Evolutionary conservation across 2,113 vertebrate genomes (phyloP).

Genomic region (Plecturocebus donacophilus): DNA sequence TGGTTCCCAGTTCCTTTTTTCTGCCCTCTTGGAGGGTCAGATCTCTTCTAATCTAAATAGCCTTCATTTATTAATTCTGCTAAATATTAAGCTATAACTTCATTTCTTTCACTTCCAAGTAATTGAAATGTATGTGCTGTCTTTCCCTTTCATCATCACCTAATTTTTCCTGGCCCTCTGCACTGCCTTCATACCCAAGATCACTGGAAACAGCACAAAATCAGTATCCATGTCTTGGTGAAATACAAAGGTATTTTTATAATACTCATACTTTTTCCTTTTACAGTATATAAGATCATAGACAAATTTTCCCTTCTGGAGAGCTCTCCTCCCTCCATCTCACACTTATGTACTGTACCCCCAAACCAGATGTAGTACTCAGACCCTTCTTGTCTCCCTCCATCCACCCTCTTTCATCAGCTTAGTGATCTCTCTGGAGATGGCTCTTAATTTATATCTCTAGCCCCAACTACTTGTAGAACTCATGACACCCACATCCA

Average conservation of each 20-base stretch:
- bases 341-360: background rate
- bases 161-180: background rate
- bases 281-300: background rate
- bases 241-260: background rate
- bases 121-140: rapidly evolving
- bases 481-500: background rate
- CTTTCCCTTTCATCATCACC: background rate
- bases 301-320: background rate
- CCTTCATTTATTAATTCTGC: background rate
- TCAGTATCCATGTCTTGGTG: background rate
- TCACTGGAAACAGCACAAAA: background rate
- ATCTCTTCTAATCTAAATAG: background rate
- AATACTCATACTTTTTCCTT: background rate
- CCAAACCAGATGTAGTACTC: background rate
- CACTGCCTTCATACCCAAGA: background rate
- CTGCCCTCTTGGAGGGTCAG: background rate
- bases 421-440: background rate
- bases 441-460: background rate
- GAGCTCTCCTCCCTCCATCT: background rate
- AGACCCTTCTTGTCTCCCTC: no score
- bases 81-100: background rate
- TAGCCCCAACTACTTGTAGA: background rate
- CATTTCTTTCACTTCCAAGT: background rate
- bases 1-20: background rate
- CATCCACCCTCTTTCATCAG: background rate